phyloP scores from a whole-genome alignment of 2,797 vertebrate species.

The Scarus forsteni region DNA sequence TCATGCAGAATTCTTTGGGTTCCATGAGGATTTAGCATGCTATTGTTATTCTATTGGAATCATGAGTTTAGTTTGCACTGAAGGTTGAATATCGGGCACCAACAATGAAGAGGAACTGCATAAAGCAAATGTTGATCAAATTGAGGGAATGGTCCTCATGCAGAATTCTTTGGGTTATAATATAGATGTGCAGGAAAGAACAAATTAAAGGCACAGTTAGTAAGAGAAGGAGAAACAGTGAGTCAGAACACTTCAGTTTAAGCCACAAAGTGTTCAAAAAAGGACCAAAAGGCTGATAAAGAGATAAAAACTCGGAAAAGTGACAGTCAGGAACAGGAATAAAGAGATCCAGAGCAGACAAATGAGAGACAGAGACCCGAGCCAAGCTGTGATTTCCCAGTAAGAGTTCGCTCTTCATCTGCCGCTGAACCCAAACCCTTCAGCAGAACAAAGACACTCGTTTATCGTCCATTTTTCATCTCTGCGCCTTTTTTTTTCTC shows the following conservation, averaged over 20 bases:
- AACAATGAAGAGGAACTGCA: too few relatives aligned
- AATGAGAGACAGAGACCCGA: constrained; percentile 53
- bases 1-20: too few relatives aligned
- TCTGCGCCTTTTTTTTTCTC: constrained; percentile 34
- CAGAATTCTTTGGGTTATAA: too few relatives aligned
- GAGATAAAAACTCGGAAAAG: constrained; percentile 28
- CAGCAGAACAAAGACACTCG: constrained; percentile 65
- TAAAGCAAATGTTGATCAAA: too few relatives aligned
- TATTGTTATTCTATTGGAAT: too few relatives aligned
- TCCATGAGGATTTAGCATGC: too few relatives aligned
- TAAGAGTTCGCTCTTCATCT: constrained; percentile 63
- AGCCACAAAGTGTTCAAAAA: neutral
- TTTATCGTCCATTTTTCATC: constrained; percentile 65
- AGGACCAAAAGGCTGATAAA: constrained; percentile 16
- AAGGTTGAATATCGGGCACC: too few relatives aligned
- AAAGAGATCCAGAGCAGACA: constrained; percentile 28
- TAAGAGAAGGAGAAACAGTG: neutral
- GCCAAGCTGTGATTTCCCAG: constrained; percentile 68
- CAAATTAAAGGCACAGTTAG: too few relatives aligned
- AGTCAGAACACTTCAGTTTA: neutral
- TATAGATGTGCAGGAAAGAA: too few relatives aligned
- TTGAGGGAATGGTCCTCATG: too few relatives aligned
- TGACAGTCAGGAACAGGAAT: constrained; percentile 15
- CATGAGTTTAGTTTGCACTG: too few relatives aligned
- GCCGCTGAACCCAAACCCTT: constrained; percentile 37